Evolutionary conservation across 2,113 vertebrate genomes (phyloP).

Genomic region (Rhodinocichla rosea): DNA sequence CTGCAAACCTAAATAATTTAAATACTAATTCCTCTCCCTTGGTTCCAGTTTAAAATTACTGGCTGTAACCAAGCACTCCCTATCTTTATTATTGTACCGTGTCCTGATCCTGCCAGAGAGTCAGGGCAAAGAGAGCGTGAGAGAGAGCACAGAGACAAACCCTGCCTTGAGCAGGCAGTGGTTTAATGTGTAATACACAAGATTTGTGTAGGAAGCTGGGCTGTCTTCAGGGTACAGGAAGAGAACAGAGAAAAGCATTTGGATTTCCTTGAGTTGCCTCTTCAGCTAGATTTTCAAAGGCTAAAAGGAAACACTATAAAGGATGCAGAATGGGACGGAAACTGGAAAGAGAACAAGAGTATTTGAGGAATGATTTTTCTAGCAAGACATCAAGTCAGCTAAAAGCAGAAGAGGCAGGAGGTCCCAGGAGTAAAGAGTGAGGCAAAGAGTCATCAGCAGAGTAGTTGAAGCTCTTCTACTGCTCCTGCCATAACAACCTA

Average conservation of each 20-base stretch:
- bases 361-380: neutral
- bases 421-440: neutral
- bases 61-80: constrained; percentile 31
- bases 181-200: constrained; percentile 26
- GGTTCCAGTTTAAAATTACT: constrained; percentile 6
- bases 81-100: neutral
- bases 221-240: constrained; percentile 54
- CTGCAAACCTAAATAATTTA: constrained; percentile 39
- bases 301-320: constrained; percentile 26
- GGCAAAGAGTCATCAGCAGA: neutral
- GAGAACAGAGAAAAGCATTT: constrained; percentile 43
- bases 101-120: constrained; percentile 46
- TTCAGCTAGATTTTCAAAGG: constrained; percentile 16
- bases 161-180: constrained; percentile 19
- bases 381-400: neutral
- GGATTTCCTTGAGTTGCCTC: constrained; percentile 31
- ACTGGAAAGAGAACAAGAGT: constrained; percentile 1
- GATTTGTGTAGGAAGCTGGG: constrained; percentile 48
- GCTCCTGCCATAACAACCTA: neutral
- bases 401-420: constrained; percentile 16
- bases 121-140: constrained; percentile 51
- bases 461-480: neutral
- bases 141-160: constrained; percentile 34
- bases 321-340: neutral
- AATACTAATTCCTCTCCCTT: constrained; percentile 42